These are phyloP conservation scores for Neodontobutis hainanensis DNA, from an alignment of 2,113 vertebrate species.

Conservation along the genomic window DNA sequence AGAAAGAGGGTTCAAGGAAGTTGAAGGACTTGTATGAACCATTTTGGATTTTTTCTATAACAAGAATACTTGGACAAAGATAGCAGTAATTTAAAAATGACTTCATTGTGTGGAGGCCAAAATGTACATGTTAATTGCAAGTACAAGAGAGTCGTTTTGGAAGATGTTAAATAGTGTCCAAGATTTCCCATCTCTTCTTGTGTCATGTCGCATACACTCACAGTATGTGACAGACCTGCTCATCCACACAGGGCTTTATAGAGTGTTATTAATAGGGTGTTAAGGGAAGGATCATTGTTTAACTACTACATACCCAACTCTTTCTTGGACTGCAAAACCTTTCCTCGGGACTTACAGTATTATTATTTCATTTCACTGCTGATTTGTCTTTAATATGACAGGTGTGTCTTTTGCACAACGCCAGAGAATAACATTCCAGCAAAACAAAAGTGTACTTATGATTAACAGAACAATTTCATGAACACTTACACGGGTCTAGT, in stretches of 20 bases:
- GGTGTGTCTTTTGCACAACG: neutral
- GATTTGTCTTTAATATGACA: constrained; percentile 47
- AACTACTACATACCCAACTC: too few species aligned
- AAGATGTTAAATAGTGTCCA: neutral
- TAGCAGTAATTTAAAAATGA: too few species aligned
- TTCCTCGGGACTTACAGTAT: constrained; percentile 32
- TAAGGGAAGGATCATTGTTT: too few species aligned
- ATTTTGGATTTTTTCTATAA: constrained; percentile 7
- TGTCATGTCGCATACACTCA: too few species aligned
- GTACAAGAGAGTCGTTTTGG: neutral
- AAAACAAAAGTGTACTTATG: too few species aligned
- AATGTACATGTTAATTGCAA: too few species aligned
- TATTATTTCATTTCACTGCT: constrained; percentile 6
- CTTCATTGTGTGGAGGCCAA: too few species aligned
- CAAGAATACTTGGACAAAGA: neutral
- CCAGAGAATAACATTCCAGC: neutral
- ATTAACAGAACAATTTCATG: neutral
- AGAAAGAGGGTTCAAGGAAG: constrained; percentile 23
- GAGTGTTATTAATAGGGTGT: too few species aligned
- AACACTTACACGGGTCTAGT: neutral
- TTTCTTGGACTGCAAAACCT: constrained; percentile 17
- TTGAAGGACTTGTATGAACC: neutral
- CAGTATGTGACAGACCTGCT: too few species aligned
- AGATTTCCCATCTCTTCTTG: too few species aligned
- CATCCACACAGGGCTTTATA: too few species aligned